These are phyloP conservation scores for Turnix velox DNA, from an alignment of 2,113 vertebrate species.

Conservation along the genomic window DNA sequence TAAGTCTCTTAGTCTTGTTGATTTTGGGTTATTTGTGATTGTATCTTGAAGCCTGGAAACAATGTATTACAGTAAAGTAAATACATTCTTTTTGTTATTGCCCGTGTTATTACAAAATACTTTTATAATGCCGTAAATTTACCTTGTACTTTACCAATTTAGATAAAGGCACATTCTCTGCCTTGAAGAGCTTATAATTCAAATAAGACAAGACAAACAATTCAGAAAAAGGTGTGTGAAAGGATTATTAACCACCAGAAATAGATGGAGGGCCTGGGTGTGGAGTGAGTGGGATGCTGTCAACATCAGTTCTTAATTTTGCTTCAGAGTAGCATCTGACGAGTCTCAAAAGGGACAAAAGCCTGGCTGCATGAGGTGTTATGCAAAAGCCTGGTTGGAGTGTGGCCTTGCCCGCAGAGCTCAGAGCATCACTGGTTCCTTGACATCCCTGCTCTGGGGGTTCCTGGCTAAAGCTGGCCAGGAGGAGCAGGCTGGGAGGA, in stretches of 20 bases:
- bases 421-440: accelerated
- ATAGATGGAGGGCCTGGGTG: not conserved
- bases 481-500: no score
- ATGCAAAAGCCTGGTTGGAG: not conserved
- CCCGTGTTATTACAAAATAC: slow-evolving; percentile 34
- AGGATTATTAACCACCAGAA: not conserved
- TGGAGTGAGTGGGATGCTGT: not conserved
- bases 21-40: not conserved
- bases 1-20: not conserved
- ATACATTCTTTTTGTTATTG: slow-evolving; percentile 33
- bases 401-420: not conserved
- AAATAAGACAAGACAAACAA: not conserved
- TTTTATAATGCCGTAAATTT: slow-evolving; percentile 11
- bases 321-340: not conserved
- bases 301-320: not conserved
- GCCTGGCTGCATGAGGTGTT: not conserved
- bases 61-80: not conserved
- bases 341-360: not conserved
- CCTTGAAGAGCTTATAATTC: not conserved
- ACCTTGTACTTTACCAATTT: not conserved
- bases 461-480: not conserved
- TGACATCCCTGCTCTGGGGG: not conserved
- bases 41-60: not conserved
- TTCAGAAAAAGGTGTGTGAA: not conserved
- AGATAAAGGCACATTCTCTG: slow-evolving; percentile 14